Evolutionary conservation across 2,113 vertebrate species (phyloP).

Genomic region (Ornithorhynchus anatinus): DNA sequence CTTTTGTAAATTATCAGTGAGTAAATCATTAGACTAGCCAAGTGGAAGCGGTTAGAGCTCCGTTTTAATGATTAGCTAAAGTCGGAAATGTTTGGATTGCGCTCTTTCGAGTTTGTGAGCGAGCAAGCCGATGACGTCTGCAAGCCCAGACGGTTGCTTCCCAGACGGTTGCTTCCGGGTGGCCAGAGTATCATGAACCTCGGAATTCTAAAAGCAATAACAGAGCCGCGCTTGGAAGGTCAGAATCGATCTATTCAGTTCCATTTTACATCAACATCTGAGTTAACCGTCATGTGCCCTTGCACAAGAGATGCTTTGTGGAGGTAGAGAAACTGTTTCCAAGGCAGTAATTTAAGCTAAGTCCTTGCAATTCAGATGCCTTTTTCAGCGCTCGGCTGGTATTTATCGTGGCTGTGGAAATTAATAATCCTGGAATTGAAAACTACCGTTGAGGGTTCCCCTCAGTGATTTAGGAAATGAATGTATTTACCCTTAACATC

Average conservation of each 20-base stretch:
- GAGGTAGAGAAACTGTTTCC: slow-evolving; percentile 14
- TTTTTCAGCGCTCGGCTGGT: background rate
- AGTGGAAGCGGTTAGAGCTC: slow-evolving; percentile 14
- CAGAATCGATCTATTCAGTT: slow-evolving; percentile 56
- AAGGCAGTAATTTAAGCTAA: slow-evolving; percentile 25
- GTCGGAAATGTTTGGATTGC: background rate
- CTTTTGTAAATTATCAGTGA: background rate
- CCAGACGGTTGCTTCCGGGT: background rate
- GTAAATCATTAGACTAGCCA: background rate
- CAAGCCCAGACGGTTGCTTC: background rate
- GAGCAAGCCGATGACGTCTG: rapidly evolving
- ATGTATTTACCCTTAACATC: no score
- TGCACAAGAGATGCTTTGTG: slow-evolving; percentile 66
- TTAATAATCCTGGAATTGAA: background rate
- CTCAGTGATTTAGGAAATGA: no score
- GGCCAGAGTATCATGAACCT: background rate
- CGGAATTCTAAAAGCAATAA: slow-evolving; percentile 6
- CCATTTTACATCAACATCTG: slow-evolving; percentile 59
- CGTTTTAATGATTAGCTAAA: slow-evolving; percentile 17
- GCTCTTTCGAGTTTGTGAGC: background rate
- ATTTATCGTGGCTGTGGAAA: background rate
- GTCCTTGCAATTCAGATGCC: background rate
- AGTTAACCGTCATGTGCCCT: slow-evolving; percentile 58
- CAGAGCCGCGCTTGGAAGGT: slow-evolving; percentile 34
- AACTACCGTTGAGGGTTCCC: no score